phyloP scores from a whole-genome alignment of 2,797 vertebrate species.

The Danio choprae region DNA sequence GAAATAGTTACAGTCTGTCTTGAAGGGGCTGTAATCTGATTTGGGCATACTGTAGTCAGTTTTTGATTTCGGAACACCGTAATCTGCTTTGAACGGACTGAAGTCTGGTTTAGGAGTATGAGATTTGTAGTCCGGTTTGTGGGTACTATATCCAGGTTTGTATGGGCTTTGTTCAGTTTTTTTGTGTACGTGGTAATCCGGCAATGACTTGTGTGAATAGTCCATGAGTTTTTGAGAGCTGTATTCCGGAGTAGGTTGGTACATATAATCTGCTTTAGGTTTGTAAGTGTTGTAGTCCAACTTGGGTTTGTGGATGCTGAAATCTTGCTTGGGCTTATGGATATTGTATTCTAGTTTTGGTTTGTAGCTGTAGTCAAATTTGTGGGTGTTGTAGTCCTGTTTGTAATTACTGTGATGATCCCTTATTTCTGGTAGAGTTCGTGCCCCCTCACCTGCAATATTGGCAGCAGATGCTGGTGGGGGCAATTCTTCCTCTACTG shows the following conservation, averaged over 20 bases:
- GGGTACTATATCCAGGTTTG: conserved; percentile 76
- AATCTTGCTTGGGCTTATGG: conserved; percentile 78
- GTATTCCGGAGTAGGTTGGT: conserved; percentile 78
- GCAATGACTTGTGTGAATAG: conserved; percentile 74
- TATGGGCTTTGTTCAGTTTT: conserved; percentile 75
- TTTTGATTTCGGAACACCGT: conserved; percentile 77
- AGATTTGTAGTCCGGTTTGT: conserved; percentile 77
- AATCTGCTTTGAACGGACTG: conserved; percentile 79
- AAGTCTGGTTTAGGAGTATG: conserved; percentile 76
- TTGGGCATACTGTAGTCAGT: conserved; percentile 77
- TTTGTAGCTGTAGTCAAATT: conserved; percentile 78
- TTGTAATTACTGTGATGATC: conserved; percentile 87
- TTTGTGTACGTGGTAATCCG: conserved; percentile 74
- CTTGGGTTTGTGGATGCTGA: conserved; percentile 77
- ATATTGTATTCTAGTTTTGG: conserved; percentile 75
- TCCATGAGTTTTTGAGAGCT: conserved; percentile 77
- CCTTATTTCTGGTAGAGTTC: conserved; percentile 88
- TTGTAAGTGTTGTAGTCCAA: conserved; percentile 78
- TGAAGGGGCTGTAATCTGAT: conserved; percentile 79
- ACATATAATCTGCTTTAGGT: conserved; percentile 74
- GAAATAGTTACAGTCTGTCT: conserved; percentile 73
- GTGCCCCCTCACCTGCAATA: conserved; percentile 82
- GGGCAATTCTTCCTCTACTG: conserved; percentile 92
- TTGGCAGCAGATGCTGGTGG: conserved; percentile 81
- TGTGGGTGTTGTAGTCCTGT: conserved; percentile 81